phyloP scores from a whole-genome alignment of 2,797 vertebrate genomes.

The Darevskia mixta region DNA sequence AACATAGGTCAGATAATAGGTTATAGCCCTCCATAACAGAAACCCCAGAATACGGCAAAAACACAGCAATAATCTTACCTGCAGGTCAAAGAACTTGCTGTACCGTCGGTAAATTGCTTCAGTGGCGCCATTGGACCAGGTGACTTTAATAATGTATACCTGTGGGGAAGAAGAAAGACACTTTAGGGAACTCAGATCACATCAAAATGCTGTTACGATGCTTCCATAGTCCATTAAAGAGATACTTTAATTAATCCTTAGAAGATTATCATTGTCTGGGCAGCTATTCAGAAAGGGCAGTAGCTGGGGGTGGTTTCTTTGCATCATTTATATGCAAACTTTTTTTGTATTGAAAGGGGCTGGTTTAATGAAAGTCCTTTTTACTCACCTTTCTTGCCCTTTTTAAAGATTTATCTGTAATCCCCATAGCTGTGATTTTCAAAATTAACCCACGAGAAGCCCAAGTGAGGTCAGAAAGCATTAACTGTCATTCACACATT shows the following conservation, averaged over 20 bases:
- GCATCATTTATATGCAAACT: too few relatives aligned
- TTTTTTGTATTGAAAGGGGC: background rate
- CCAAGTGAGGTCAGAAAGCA: background rate
- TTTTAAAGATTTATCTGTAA: background rate
- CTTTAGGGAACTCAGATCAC: too few relatives aligned
- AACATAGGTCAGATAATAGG: background rate
- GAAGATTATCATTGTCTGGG: background rate
- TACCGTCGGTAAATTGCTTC: constrained; percentile 96
- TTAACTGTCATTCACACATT: background rate
- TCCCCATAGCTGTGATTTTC: background rate
- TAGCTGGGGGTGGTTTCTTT: too few relatives aligned
- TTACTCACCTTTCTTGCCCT: background rate
- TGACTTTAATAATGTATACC: constrained; percentile 99
- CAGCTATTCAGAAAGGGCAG: background rate
- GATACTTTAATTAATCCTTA: background rate
- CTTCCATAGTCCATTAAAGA: background rate
- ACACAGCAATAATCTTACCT: constrained; percentile 81
- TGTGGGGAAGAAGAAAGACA: constrained; percentile 66
- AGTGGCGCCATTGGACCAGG: constrained; percentile 93
- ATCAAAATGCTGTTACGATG: background rate
- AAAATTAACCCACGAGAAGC: background rate
- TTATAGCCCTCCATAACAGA: background rate
- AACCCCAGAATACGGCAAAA: background rate
- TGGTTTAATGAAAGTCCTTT: background rate
- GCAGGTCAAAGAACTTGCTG: constrained; percentile 99